Percentiles rank a stretch among this genome's conserved stretches.
Conservation (phyloP, 2,797 vertebrate genomes). For the Zalophus californianus region DNA sequence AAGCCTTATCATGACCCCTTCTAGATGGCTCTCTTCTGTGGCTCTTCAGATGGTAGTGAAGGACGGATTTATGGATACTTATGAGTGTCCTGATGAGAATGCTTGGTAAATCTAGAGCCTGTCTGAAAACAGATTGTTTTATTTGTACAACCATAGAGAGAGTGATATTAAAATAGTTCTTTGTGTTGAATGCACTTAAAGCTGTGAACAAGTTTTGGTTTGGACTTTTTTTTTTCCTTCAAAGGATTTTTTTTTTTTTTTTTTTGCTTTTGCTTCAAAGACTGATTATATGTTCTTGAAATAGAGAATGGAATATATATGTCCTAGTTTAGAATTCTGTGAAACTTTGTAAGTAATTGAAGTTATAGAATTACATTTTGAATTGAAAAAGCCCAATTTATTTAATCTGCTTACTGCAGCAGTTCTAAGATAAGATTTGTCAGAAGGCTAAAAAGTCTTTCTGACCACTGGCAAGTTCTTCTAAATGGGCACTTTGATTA, state of each 20-base stretch:
- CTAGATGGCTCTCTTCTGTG: not conserved
- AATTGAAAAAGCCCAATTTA: conserved; percentile 65
- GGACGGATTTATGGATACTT: not conserved
- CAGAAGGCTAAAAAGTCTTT: conserved; percentile 57
- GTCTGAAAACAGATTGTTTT: not conserved
- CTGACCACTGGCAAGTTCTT: conserved; percentile 66
- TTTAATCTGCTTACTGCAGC: conserved; percentile 78
- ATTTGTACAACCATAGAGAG: not conserved
- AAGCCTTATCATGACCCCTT: not conserved
- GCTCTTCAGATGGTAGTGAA: not conserved
- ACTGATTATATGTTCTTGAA: conserved; percentile 68
- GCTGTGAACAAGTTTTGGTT: conserved; percentile 40
- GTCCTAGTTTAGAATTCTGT: conserved; percentile 70
- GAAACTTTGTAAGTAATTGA: conserved; percentile 73
- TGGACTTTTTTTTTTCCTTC: not conserved
- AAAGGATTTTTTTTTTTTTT: conserved; percentile 32
- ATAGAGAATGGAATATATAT: conserved; percentile 63
- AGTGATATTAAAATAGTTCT: conserved; percentile 51
- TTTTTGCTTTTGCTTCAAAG: conserved; percentile 49
- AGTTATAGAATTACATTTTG: conserved; percentile 68
- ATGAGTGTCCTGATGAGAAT: not conserved
- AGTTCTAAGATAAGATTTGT: conserved; percentile 73
- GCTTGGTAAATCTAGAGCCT: not conserved
- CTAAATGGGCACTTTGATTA: conserved; percentile 67
- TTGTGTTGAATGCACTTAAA: conserved; percentile 62